These are phyloP conservation scores for Parotocinclus haroldoi DNA, from an alignment of 2,797 vertebrate species.

Conservation along the genomic window DNA sequence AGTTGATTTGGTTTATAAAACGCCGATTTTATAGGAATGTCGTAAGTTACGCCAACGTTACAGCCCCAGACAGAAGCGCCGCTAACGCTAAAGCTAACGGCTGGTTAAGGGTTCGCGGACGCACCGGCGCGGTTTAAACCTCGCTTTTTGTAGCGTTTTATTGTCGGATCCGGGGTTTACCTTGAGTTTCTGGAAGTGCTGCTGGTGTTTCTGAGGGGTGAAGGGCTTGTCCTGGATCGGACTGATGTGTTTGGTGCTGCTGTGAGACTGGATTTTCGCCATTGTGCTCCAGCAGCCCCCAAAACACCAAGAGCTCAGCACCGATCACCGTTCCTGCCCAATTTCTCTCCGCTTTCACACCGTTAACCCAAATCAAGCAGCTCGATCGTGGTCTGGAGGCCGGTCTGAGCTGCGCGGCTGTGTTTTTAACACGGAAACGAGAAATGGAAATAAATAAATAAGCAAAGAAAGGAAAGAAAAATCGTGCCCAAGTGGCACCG, in stretches of 20 bases:
- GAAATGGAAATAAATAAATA: slow-evolving; percentile 5
- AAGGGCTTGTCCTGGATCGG: slow-evolving; percentile 79
- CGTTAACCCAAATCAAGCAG: no score
- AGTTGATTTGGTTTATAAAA: no score
- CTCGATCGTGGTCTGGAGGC: no score
- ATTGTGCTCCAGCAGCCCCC: slow-evolving; percentile 69
- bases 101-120: background rate
- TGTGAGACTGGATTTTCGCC: slow-evolving; percentile 82
- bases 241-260: slow-evolving; percentile 78
- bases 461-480: background rate
- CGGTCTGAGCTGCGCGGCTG: no score
- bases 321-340: slow-evolving; percentile 14
- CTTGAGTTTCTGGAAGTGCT: slow-evolving; percentile 85
- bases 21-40: no score
- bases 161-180: slow-evolving; percentile 55
- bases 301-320: slow-evolving; percentile 60
- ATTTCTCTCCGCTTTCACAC: no score
- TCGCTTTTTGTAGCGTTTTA: background rate
- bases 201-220: slow-evolving; percentile 81
- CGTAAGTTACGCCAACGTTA: background rate
- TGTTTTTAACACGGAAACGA: no score
- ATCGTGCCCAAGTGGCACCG: slow-evolving; percentile 11
- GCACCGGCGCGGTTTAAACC: no score
- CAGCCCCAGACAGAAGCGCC: background rate
- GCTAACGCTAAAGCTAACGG: background rate